phyloP scores from a whole-genome alignment of 2,797 vertebrate species.

The Hozukius guyotensis region DNA sequence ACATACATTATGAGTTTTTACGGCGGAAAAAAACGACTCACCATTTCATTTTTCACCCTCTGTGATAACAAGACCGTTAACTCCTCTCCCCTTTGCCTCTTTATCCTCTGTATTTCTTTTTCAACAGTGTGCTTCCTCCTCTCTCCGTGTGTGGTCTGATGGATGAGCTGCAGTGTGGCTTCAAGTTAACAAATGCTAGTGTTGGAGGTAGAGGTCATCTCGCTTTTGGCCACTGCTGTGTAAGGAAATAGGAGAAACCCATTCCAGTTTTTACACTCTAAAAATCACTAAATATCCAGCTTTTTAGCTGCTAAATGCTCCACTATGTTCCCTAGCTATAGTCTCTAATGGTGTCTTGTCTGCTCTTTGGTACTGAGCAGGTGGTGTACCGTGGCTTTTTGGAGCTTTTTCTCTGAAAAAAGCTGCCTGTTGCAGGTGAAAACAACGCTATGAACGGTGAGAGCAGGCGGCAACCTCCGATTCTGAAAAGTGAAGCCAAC shows the following conservation, averaged over 20 bases:
- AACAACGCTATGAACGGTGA: neutral
- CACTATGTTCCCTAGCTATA: neutral
- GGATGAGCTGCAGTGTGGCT: constrained; percentile 46
- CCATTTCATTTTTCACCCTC: constrained; percentile 57
- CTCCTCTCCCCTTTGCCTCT: constrained; percentile 50
- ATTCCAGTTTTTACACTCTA: neutral
- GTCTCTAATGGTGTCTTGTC: neutral
- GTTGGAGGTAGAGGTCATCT: constrained; percentile 58
- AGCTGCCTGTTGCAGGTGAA: neutral
- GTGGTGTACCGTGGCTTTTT: neutral
- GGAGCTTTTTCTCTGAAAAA: neutral
- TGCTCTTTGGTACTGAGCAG: neutral
- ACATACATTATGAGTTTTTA: constrained; percentile 58
- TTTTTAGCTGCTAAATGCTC: neutral
- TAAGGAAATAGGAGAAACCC: constrained; percentile 36
- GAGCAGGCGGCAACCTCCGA: neutral
- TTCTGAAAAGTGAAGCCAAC: too few species aligned
- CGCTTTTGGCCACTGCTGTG: constrained; percentile 28
- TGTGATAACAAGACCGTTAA: constrained; percentile 64
- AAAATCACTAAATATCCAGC: neutral
- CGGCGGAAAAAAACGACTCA: constrained; percentile 53
- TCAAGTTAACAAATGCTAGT: constrained; percentile 44
- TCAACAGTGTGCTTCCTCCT: constrained; percentile 27
- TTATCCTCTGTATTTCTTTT: constrained; percentile 31
- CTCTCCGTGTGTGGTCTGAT: constrained; percentile 68